Base-by-base conservation (phyloP, 2,888 invertebrate species). In the Dexiosoma caninum region DNA sequence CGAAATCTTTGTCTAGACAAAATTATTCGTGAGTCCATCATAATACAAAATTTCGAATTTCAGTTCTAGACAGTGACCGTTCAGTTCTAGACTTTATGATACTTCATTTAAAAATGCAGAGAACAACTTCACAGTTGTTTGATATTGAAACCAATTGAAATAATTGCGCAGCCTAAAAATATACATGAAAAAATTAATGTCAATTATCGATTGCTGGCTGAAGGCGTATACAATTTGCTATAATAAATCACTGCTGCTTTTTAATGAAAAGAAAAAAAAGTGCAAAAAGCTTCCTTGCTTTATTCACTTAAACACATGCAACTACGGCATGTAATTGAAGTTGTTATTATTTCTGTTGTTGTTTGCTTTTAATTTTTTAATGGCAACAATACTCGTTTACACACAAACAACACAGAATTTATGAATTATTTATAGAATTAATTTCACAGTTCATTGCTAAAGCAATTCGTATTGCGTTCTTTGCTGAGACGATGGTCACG, bases 341-440 rank as follows among this genome's bases (percentile, higher is more conserved):
- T 67, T 51, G 44, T 60, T 59, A 67, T 60, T 49, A 35, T 59
- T 51, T 23, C n/a, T 27, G 6, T 27, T 27, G 6, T 27, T 27
- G 14, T 32, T 60, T 10, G 14, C 16, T 49, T 64, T 64, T 62
- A 14, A 8, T 7, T 14, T 44, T 53, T 69, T 76, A 67, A 49
- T 37, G n/a, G 30, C 57, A 57, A 14, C 57, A 57, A 14, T 19
- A 9, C 16, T 19, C 23, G 27, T 30, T n/a, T n/a, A n/a, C n/a
- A 40, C 55, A 55, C 14, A 40, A 57, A 49, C 23, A 42, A n/a
- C 49, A 44, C 32, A 30, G n/a, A 42, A 46, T 16, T 71, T 66
- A 77, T 78, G 64, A 78, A 78, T 78, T 71, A 71, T 71, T 78
- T 64, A 78, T 71, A 66, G 49, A 70, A 57, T 59, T 66, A 8